A percentile compares a stretch with the other conserved stretches of the same genome.
phyloP scores from a whole-genome alignment of 2,113 vertebrate species.

The Ailuropoda melanoleuca region DNA sequence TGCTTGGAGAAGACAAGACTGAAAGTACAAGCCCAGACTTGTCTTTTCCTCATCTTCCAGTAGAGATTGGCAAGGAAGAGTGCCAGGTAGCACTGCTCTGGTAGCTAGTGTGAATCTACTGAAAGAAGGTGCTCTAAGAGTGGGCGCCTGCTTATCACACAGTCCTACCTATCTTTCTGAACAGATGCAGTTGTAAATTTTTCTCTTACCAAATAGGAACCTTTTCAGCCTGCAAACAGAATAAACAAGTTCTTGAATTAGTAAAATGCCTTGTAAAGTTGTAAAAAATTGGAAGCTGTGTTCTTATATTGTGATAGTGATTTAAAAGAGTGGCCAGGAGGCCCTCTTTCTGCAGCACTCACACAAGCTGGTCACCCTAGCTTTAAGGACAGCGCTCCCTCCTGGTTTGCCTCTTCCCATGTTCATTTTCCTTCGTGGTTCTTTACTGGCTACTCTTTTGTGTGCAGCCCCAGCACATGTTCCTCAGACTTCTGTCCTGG shows the following conservation, averaged over 20 bases:
- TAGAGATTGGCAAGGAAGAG: neutral
- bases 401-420: neutral
- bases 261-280: conserved; percentile 8
- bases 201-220: neutral
- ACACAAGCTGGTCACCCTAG: neutral
- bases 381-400: neutral
- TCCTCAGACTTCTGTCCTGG: neutral
- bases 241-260: neutral
- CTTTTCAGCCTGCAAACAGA: neutral
- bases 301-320: neutral
- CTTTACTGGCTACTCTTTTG: neutral
- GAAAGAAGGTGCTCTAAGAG: neutral
- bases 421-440: neutral
- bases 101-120: neutral
- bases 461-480: neutral
- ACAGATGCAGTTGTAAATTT: neutral
- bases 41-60: neutral
- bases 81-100: neutral
- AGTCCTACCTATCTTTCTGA: neutral
- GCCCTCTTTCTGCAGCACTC: neutral
- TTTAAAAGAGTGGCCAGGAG: neutral
- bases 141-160: neutral
- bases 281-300: neutral
- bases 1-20: conserved; percentile 15
- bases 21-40: neutral